Conservation (phyloP, 1,140 invertebrate genomes). For the Camponotus vicinus region DNA sequence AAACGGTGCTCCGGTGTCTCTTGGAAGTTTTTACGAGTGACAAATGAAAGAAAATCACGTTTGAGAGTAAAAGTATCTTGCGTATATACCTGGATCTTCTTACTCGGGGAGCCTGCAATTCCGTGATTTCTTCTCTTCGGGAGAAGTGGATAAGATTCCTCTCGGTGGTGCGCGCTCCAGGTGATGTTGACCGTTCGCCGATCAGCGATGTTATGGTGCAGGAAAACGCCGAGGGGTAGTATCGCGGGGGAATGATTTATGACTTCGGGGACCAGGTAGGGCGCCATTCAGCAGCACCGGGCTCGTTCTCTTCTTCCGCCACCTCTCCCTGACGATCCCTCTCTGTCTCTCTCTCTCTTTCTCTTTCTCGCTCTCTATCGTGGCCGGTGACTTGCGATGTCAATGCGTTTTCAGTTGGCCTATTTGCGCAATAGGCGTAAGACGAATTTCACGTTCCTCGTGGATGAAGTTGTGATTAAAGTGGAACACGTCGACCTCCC, state of each 20-base stretch:
- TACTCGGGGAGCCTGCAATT: background rate
- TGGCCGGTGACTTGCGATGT: conserved; percentile 58
- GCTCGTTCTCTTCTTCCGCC: conserved; percentile 73
- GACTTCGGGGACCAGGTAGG: conserved; percentile 83
- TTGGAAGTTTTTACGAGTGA: background rate
- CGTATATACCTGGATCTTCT: conserved; percentile 8
- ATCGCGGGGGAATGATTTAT: conserved; percentile 85
- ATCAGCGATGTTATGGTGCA: conserved; percentile 79
- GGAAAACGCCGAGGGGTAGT: conserved; percentile 80
- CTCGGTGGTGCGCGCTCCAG: conserved; percentile 72
- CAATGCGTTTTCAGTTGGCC: conserved; percentile 77
- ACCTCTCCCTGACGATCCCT: conserved; percentile 62
- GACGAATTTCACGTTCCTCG: conserved; percentile 43
- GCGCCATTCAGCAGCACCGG: conserved; percentile 79
- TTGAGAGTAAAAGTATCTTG: background rate
- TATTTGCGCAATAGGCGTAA: conserved; percentile 69
- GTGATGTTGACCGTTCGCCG: conserved; percentile 82
- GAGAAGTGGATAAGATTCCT: background rate
- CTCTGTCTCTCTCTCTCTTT: background rate
- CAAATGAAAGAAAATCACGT: background rate
- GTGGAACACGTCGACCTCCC: background rate
- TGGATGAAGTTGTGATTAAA: conserved; percentile 21
- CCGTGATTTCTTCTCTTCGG: background rate
- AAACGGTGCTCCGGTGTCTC: background rate
- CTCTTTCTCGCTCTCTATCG: too few species aligned